Conservation (phyloP, 2,113 vertebrate genomes). For the Lepus americanus region DNA sequence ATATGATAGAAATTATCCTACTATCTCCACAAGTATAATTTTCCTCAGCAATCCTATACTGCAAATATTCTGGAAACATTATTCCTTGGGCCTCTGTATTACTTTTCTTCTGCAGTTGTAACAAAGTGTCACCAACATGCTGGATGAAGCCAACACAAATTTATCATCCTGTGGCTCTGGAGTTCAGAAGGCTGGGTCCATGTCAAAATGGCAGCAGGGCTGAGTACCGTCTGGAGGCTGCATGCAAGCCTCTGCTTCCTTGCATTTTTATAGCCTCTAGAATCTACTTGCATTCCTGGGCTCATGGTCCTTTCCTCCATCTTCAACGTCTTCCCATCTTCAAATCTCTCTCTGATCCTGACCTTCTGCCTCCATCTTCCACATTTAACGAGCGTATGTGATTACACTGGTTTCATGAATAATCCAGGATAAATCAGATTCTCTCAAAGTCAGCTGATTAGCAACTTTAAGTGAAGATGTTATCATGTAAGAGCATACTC, state of each 20-base stretch:
- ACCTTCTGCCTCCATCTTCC: not conserved
- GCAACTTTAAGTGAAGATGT: not conserved
- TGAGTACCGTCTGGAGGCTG: not conserved
- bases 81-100: not conserved
- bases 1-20: slow-evolving; percentile 33
- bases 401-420: not conserved
- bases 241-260: not conserved
- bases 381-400: not conserved
- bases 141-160: not conserved
- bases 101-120: not conserved
- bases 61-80: slow-evolving; percentile 17
- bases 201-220: not conserved
- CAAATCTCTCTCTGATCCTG: not conserved
- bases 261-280: not conserved
- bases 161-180: not conserved
- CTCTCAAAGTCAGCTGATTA: not conserved
- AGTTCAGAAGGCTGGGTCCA: not conserved
- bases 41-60: not conserved
- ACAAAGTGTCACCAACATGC: not conserved
- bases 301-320: not conserved
- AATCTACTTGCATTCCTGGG: not conserved
- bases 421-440: not conserved
- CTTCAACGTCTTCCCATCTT: not conserved
- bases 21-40: not conserved
- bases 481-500: not conserved